Evolutionary conservation across 2,888 invertebrate genomes (phyloP), one percentile per base, ranked within the genome.

Genomic region (Ophraella communa): DNA sequence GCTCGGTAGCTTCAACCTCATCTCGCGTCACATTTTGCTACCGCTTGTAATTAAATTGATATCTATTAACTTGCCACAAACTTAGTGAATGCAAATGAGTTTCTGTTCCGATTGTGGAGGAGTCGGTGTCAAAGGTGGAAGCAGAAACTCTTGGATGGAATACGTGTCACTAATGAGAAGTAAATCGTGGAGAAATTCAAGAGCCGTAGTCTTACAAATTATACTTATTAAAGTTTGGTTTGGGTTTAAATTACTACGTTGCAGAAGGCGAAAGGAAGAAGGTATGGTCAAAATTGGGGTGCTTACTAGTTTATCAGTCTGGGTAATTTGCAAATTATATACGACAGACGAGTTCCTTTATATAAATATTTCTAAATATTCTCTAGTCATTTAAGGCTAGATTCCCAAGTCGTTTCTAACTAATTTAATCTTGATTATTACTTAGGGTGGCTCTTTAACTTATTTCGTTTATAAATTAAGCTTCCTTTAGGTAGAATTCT

Each of bases 21-120:
- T 63, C 58, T 53, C 57, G 53, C 53, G 63, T 63, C 53, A 63
- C 44, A 63, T 63, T 21, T 52, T 53, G 52, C 58, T 45, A 57
- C 52, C 53, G 39, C 58, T 63, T 77, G 75, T 78, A 78, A 78
- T 78, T 77, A 78, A 78, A 78, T 76, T 77, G 78, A 78, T 77
- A 77, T 76, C 77, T 76, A 77, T 78, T 77, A 77, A 78, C 73
- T 76, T 77, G 71, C 73, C 72, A 65, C 71, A 66, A 71, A 71
- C 69, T 73, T 73, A 66, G 68, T 72, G 75, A 73, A 74, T 75
- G 69, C 69, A 71, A 75, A 73, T 74, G 72, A 71, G 69, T 70
- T 67, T 66, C 64, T 67, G 67, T 67, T 71, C 62, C 55, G 59
- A 57, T 62, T 64, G 66, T 54, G 56, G 44, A 60, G 60, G 60